Evolutionary conservation across 2,888 invertebrate species (phyloP).

Genomic region (Hypselothyrea guttata): DNA sequence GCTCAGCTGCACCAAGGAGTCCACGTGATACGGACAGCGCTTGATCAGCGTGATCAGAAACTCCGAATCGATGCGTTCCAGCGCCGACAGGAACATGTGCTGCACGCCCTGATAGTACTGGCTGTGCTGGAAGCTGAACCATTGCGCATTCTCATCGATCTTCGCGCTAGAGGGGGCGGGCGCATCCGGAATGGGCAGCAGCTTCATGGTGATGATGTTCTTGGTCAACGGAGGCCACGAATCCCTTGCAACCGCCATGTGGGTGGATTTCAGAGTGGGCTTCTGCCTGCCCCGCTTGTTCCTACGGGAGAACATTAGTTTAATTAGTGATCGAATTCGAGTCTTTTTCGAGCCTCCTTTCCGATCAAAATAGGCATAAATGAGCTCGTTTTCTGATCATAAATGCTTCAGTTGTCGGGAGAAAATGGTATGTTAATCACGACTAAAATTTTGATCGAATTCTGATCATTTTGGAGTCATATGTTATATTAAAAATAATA

Average conservation of each 20-base stretch:
- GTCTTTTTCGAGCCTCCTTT: too few relatives aligned
- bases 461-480: too few relatives aligned
- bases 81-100: slow-evolving; percentile 88
- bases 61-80: slow-evolving; percentile 90
- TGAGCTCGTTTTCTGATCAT: too few relatives aligned
- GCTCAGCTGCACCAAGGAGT: slow-evolving; percentile 90
- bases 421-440: too few relatives aligned
- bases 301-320: slow-evolving; percentile 76
- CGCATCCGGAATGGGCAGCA: slow-evolving; percentile 82
- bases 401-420: too few relatives aligned
- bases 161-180: slow-evolving; percentile 55
- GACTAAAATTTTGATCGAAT: too few relatives aligned
- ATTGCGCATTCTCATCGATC: slow-evolving; percentile 79
- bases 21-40: slow-evolving; percentile 90
- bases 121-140: slow-evolving; percentile 90
- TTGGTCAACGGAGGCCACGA: slow-evolving; percentile 88
- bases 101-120: slow-evolving; percentile 89
- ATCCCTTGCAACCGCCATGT: slow-evolving; percentile 87
- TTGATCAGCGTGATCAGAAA: slow-evolving; percentile 89
- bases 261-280: slow-evolving; percentile 85
- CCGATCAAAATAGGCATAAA: too few relatives aligned
- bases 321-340: too few relatives aligned
- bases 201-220: slow-evolving; percentile 88
- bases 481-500: too few relatives aligned
- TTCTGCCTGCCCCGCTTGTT: slow-evolving; percentile 84